Evolutionary conservation across 53 echinoderm and acorn worm species (phyloP).

Genomic region (Paelopatides confundens): DNA sequence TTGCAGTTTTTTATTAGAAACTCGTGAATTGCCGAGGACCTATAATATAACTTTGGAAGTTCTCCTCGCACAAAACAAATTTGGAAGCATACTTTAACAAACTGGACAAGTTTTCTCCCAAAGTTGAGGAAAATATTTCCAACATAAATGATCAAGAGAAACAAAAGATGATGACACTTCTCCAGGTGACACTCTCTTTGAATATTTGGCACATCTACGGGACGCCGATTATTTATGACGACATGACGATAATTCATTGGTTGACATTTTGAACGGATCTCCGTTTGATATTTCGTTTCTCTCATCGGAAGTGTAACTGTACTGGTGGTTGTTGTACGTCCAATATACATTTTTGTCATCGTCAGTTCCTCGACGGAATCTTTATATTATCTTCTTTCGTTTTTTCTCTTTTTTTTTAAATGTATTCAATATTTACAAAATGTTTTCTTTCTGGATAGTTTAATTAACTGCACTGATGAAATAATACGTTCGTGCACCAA

Average conservation of each 20-base stretch:
- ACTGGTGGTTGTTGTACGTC: not conserved
- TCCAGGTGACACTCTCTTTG: not conserved
- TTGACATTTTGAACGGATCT: not conserved
- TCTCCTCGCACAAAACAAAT: not conserved
- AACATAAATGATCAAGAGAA: not conserved
- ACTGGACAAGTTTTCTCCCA: not conserved
- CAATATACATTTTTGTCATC: conserved; percentile 1
- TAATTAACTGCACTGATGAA: no score
- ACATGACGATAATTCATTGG: not conserved
- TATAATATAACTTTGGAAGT: conserved; percentile 66
- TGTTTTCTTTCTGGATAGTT: no score
- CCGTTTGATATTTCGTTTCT: conserved; percentile 1
- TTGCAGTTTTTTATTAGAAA: conserved; percentile 60
- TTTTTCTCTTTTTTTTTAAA: no score
- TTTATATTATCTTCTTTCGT: no score
- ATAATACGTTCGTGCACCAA: no score
- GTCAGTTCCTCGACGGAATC: no score
- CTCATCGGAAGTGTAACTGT: not conserved
- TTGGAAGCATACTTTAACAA: not conserved
- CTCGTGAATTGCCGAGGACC: conserved; percentile 50
- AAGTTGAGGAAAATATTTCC: not conserved
- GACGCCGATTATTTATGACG: not conserved
- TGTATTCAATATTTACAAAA: no score
- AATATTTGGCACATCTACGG: not conserved
- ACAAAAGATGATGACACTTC: not conserved